Base-by-base conservation (phyloP, 2,113 vertebrate genomes). In the Danionella cerebrum region DNA sequence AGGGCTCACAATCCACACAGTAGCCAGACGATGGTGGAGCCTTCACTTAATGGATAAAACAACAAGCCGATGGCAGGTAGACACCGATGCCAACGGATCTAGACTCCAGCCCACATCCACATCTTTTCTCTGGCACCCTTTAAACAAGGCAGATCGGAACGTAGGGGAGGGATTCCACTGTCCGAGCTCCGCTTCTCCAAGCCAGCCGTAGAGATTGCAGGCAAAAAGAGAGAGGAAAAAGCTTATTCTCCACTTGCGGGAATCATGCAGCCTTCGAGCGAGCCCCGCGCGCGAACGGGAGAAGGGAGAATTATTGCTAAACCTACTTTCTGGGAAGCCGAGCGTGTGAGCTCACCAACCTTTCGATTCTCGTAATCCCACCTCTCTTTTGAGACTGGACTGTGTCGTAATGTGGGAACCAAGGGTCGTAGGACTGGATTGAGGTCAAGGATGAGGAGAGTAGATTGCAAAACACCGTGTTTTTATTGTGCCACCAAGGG, bases 271-370 rank as follows among this genome's bases (percentile, higher is more conserved):
- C 79, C 78, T 18, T 76, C 66, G 78, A 65, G 66, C 60, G 71
- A 69, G 71, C 52, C 25, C 68, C 82, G 78, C 70, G 79, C 76
- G 74, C 66, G 79, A 67, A 73, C 77, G 74, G 72, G 52, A 73
- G 72, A 77, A 69, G 29, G 74, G 62, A 58, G 73, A 82, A 83
- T 85, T 73, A 65, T 78, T 75, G 67, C 78, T 83, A 85, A 86
- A 83, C 79, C 85, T 76, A 89, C 87, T 90, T 89, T 87, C 85
- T 86, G 80, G 77, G 80, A 82, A 83, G 85, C 87, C 83, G 86
- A 86, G 83, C 88, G 88, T 86, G 85, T 86, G 88, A 87, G 88
- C 83, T 89, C 84, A 86, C 85, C 85, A 84, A 86, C 87, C 85
- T 85, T 85, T 88, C 87, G 81, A 78, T 86, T 82, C 88, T 87